These are phyloP conservation scores for Chiridota heheva DNA, from an alignment of 35 echinoderm and acorn worm genomes.

Conservation along the genomic window DNA sequence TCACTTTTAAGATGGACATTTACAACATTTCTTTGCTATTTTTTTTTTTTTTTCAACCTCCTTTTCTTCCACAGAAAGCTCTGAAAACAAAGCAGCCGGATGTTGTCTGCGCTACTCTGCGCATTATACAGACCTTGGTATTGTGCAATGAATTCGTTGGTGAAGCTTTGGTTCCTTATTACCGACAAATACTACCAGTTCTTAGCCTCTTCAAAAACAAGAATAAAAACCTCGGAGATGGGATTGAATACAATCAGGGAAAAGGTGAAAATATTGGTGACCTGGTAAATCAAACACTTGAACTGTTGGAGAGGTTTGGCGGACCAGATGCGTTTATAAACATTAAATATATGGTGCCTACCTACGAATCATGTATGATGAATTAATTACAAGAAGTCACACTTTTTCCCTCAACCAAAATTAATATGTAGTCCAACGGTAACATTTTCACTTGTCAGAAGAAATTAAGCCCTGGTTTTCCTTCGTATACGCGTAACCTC, in stretches of 20 bases:
- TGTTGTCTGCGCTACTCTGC: slow-evolving; percentile 69
- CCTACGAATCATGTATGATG: slow-evolving; percentile 90
- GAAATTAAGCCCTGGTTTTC: no score
- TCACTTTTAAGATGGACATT: background rate
- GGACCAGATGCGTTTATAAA: slow-evolving; percentile 88
- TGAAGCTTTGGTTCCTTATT: slow-evolving; percentile 88
- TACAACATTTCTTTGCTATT: background rate
- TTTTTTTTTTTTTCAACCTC: background rate
- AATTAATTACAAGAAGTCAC: background rate
- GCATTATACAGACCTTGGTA: slow-evolving; percentile 62
- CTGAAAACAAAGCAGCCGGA: slow-evolving; percentile 64
- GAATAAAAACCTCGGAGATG: slow-evolving; percentile 89
- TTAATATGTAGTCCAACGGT: no score
- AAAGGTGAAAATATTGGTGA: slow-evolving; percentile 81
- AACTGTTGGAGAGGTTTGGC: slow-evolving; percentile 78
- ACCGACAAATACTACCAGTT: slow-evolving; percentile 82
- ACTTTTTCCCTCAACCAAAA: no score
- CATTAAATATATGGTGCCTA: slow-evolving; percentile 96
- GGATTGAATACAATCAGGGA: slow-evolving; percentile 86
- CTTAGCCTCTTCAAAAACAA: slow-evolving; percentile 90
- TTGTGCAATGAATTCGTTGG: slow-evolving; percentile 58
- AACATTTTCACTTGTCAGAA: no score
- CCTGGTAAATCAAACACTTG: slow-evolving; percentile 72
- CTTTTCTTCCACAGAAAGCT: slow-evolving; percentile 32
- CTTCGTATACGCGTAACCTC: no score